phyloP scores from a whole-genome alignment of 2,113 vertebrate genomes.

The Thinocorus orbignyianus region DNA sequence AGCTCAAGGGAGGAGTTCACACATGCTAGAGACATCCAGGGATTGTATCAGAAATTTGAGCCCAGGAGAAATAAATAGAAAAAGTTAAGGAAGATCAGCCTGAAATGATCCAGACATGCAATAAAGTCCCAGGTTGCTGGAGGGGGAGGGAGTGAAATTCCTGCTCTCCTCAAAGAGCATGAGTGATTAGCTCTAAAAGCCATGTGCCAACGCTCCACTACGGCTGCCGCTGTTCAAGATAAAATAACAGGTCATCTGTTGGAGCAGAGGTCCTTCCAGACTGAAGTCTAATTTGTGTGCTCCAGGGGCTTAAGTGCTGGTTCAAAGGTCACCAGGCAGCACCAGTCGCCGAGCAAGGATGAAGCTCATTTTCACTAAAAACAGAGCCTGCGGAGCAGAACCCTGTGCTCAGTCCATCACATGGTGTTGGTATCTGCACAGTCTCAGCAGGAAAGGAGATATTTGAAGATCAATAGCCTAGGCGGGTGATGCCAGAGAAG shows the following conservation, averaged over 20 bases:
- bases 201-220: slow-evolving; percentile 24
- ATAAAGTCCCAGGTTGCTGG: slow-evolving; percentile 43
- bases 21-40: not conserved
- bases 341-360: not conserved
- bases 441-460: not conserved
- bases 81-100: slow-evolving; percentile 10
- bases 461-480: not conserved
- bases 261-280: slow-evolving; percentile 22
- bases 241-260: slow-evolving; percentile 55
- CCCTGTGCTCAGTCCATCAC: not conserved
- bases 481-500: not conserved
- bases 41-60: not conserved
- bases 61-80: not conserved
- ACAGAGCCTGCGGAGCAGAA: not conserved
- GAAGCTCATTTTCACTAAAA: slow-evolving; percentile 50
- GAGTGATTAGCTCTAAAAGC: slow-evolving; percentile 60
- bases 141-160: slow-evolving; percentile 23
- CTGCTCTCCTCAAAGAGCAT: slow-evolving; percentile 12
- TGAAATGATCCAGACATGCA: slow-evolving; percentile 53
- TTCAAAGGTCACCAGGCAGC: slow-evolving; percentile 46
- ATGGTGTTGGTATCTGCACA: not conserved
- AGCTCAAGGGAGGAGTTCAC: not conserved
- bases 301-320: slow-evolving; percentile 13
- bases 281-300: slow-evolving; percentile 53
- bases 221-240: slow-evolving; percentile 29